phyloP scores from a whole-genome alignment of 2,113 vertebrate genomes.

The Podilymbus podiceps region DNA sequence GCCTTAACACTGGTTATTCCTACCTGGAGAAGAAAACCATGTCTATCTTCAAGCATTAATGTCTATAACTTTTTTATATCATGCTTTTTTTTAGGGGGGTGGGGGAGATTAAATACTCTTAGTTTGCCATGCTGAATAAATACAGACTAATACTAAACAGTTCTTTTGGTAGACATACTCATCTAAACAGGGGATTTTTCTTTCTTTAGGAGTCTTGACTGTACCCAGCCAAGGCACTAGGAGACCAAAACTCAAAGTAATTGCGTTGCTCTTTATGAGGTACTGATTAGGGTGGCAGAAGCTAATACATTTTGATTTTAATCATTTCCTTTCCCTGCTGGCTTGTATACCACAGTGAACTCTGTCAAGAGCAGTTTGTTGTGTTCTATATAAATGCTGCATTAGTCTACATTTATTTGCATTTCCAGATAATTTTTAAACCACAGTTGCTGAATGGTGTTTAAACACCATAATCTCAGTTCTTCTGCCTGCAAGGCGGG shows the following conservation, averaged over 20 bases:
- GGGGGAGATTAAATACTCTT: background rate
- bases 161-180: background rate
- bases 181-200: background rate
- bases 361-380: background rate
- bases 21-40: background rate
- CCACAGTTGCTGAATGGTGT: background rate
- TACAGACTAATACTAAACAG: background rate
- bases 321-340: background rate
- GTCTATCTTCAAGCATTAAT: background rate
- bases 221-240: background rate
- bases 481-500: background rate
- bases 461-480: background rate
- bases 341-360: background rate
- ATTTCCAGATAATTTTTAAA: background rate
- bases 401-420: background rate
- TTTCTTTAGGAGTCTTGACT: background rate
- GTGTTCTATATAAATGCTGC: background rate
- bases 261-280: background rate
- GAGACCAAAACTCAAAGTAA: background rate
- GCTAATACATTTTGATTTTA: background rate
- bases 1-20: background rate
- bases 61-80: background rate
- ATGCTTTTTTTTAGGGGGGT: background rate
- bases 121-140: background rate
- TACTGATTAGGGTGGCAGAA: background rate